Evolutionary conservation across 2,888 invertebrate genomes (phyloP).

Genomic region (Hypercompe scribonia): DNA sequence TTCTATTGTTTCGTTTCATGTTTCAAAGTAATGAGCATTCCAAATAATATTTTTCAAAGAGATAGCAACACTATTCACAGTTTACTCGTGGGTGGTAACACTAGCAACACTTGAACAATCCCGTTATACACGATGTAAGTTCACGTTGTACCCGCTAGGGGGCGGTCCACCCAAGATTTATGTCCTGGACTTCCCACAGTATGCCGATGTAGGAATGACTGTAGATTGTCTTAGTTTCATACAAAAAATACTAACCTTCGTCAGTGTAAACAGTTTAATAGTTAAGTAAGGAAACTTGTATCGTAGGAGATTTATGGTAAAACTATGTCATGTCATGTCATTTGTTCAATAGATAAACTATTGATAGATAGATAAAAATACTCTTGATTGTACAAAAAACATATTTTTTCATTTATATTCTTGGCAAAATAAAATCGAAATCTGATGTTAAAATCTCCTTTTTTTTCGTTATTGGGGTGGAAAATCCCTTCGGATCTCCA

Average conservation of each 20-base stretch:
- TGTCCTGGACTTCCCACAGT: slow-evolving; percentile 20
- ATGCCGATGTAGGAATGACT: not conserved
- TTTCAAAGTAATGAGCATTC: not conserved
- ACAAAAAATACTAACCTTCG: slow-evolving; percentile 23
- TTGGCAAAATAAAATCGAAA: too few relatives aligned
- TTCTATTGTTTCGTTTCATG: not conserved
- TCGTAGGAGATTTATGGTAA: not conserved
- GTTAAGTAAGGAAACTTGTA: slow-evolving; percentile 3
- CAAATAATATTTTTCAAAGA: not conserved
- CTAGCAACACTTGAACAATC: slow-evolving; percentile 13
- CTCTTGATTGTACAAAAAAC: too few relatives aligned
- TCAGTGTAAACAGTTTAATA: slow-evolving; percentile 16
- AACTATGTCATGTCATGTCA: not conserved
- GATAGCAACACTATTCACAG: not conserved
- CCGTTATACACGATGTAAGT: slow-evolving; percentile 36
- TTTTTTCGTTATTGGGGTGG: too few relatives aligned
- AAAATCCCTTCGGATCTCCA: too few relatives aligned
- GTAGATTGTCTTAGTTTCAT: not conserved
- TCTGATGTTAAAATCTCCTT: too few relatives aligned
- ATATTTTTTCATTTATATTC: too few relatives aligned
- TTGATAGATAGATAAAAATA: too few relatives aligned
- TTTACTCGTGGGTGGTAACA: not conserved
- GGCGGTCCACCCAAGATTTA: slow-evolving; percentile 37
- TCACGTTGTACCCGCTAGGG: slow-evolving; percentile 24
- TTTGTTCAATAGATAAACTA: too few relatives aligned